phyloP scores from a whole-genome alignment of 2,797 vertebrate genomes.

The Lycodopsis pacificus region DNA sequence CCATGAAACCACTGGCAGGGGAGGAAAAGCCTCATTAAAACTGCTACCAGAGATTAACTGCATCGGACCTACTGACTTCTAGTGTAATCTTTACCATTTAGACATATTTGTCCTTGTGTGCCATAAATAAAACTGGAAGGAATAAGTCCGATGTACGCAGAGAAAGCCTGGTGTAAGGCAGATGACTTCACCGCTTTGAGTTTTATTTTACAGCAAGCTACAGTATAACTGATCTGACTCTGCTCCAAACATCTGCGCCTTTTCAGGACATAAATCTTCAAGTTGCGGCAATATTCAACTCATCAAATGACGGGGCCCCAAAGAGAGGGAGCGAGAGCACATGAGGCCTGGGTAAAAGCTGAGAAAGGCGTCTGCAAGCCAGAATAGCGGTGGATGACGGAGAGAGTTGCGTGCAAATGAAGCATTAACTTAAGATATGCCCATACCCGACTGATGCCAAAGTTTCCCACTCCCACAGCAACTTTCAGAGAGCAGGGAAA shows the following conservation, averaged over 20 bases:
- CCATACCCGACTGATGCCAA: constrained; percentile 68
- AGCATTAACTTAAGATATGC: constrained; percentile 78
- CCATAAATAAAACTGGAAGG: constrained; percentile 53
- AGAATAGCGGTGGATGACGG: constrained; percentile 72
- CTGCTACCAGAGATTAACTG: constrained; percentile 61
- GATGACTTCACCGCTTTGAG: constrained; percentile 57
- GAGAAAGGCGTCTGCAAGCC: constrained; percentile 62
- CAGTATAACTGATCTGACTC: constrained; percentile 66
- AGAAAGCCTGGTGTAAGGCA: constrained; percentile 24
- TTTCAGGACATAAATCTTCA: constrained; percentile 73
- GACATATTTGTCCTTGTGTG: constrained; percentile 26
- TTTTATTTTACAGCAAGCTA: constrained; percentile 58
- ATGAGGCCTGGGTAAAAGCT: constrained; percentile 59
- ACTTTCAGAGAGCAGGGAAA: constrained; percentile 60
- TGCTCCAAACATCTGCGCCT: constrained; percentile 76
- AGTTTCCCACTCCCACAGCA: constrained; percentile 69
- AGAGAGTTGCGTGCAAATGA: constrained; percentile 80
- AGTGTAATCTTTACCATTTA: constrained; percentile 37
- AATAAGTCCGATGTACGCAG: constrained; percentile 27
- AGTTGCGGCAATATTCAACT: constrained; percentile 73
- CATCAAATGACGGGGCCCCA: constrained; percentile 70
- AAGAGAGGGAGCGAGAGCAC: constrained; percentile 56
- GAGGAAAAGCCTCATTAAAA: constrained; percentile 74
- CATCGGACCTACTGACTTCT: constrained; percentile 49
- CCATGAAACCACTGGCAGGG: constrained; percentile 60